Evolutionary conservation across 2,888 invertebrate species (phyloP).

Genomic region (Athrips mouffetella): DNA sequence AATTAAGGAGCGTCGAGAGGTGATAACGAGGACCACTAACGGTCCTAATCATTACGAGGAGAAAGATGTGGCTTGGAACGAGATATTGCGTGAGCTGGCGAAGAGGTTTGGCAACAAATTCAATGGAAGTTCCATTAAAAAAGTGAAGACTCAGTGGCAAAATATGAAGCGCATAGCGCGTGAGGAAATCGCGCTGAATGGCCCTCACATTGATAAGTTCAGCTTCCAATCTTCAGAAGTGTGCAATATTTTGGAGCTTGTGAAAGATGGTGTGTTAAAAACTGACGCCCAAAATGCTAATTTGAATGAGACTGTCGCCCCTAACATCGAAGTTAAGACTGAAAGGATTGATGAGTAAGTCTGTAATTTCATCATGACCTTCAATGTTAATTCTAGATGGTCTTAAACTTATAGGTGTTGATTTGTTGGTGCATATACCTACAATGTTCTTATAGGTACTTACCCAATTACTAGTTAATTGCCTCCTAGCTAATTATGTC

Average conservation of each 20-base stretch:
- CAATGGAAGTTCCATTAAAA: constrained; percentile 59
- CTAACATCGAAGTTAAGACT: constrained; percentile 65
- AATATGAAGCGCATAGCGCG: constrained; percentile 73
- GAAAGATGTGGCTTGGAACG: constrained; percentile 69
- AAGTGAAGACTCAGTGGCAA: constrained; percentile 74
- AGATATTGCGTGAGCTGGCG: constrained; percentile 55
- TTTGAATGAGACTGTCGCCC: constrained; percentile 45
- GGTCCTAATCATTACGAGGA: constrained; percentile 67
- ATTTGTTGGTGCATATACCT: too few species aligned
- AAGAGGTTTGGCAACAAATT: constrained; percentile 64
- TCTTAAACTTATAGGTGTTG: too few species aligned
- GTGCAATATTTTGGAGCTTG: constrained; percentile 56
- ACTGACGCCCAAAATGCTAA: constrained; percentile 35
- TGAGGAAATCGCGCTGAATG: constrained; percentile 57
- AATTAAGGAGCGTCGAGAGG: constrained; percentile 63
- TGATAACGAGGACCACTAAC: constrained; percentile 62
- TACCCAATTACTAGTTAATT: too few species aligned
- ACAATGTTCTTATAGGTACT: too few species aligned
- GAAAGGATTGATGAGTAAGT: constrained; percentile 71
- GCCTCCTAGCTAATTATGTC: too few species aligned
- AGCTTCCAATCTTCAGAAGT: constrained; percentile 60
- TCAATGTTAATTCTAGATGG: too few species aligned
- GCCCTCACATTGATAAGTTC: constrained; percentile 47
- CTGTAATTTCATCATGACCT: constrained; percentile 2
- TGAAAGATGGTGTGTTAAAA: constrained; percentile 53